Base-by-base conservation (phyloP, 53 echinoderm and acorn worm genomes). In the Pentamera pediparva region DNA sequence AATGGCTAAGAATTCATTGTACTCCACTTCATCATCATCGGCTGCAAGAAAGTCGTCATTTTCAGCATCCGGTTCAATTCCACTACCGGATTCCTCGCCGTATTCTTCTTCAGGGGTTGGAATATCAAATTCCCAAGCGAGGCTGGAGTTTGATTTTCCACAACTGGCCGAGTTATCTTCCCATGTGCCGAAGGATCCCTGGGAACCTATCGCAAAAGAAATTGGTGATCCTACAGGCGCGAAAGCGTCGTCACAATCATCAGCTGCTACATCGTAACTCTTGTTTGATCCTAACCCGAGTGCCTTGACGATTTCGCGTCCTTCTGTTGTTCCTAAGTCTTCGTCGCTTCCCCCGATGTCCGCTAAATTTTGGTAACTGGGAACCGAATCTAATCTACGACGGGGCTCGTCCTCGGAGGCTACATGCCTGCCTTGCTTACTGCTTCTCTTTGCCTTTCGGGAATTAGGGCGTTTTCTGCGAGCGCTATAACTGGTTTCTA, bases 1-100 rank as follows among this genome's bases (percentile, higher is more conserved):
- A 43, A 94, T 82, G 69, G 94, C 94, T 70, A 90, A 79, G 79
- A 94, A 94, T 45, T 94, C 94, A 77, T 90, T 87, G 58, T 90
- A 94, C 62, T 94, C 94, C 4, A 87, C 84, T 53, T 84, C 85
- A 37, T 87, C 82, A 59, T 85, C 79, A 2, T 75, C 72, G 30
- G 76, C 49, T n/a, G n/a, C n/a, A 6, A 78, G 27, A 22, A 38
- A 30, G 13, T 65, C 65, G 12, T 35, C 35, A 4, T 26, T 35
- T 19, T 52, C 59, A 3, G 39, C 53, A 29, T 65, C 64, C 19
- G 49, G 53, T 5, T 49, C 61, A 25, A 47, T 31, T 27, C 69
- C 69, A 47, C 70, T 48, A 49, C 61, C 62, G 52, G 54, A 53
- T 62, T 82, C 69, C 55, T 78, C 39, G 56, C 75, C 51, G 39